Base-by-base conservation (phyloP, 2,113 vertebrate species). In the Xiphophorus couchianus region DNA sequence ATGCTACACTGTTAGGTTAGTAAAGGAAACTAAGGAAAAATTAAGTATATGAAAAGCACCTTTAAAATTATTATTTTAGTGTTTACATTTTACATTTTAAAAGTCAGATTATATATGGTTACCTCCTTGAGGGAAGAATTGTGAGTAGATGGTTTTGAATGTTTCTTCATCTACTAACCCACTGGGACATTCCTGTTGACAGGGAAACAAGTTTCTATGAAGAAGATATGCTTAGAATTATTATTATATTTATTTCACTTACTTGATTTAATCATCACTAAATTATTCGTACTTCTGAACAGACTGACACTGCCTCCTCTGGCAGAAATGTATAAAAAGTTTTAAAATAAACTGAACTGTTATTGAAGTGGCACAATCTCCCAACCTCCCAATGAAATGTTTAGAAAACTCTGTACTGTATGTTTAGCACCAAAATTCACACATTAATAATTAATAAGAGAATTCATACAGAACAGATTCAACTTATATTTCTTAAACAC, bases 41-140 rank as follows among this genome's bases (percentile, higher is more conserved):
- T n/a, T 58, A 15, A 48, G 17, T 10, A 31, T 30, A 51, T 29
- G n/a, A 62, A 35, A 35, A 25, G 29, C 10, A 70, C 44, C 22
- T 71, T 63, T 27, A 60, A 5, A 5, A 62, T 7, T 48, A 2
- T 42, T 1, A 8, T 29, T 15, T 5, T 27, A 19, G 25, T 29
- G 29, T 39, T 70, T 74, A 33, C 33, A 6, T 19, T 73, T 54
- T 28, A 6, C 10, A 44, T 62, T 63, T 37, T 44, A 29, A 33
- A 27, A 17, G 1, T 17, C 7, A 39, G 1, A 3, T 22, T 72
- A 33, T 6, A 14, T 51, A 19, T 76, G 22, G 70, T 51, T 81
- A 99, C 98, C 97, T 94, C 97, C 98, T 92, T 97, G 98, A 22
- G 98, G 97, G 90, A 99, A 99, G 92, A 99, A 99, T 87, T 97